Base-by-base conservation (phyloP, 30 jellyfish, hydroid and myxozoan species). In the Phacellophora camtschatica region DNA sequence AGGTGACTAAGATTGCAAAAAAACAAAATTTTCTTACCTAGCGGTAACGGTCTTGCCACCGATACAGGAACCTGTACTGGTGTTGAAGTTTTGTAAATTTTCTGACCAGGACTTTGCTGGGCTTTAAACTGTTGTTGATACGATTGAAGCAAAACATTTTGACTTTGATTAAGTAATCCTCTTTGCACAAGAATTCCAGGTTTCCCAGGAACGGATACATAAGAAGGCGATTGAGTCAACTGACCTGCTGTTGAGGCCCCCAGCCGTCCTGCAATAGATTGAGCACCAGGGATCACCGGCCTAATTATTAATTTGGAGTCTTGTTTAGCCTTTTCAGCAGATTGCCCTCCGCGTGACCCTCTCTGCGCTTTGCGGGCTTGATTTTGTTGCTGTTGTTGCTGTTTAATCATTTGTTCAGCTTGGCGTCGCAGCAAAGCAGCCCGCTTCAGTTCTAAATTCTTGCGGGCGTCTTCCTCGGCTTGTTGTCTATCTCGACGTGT, bases 391-490 rank as follows among this genome's bases (percentile, higher is more conserved):
- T 76, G 90, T 62, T 84, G 95, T 81, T 84, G 95, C 48, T 84
- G 88, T 31, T 84, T 84, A 43, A 84, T 71, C 84, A 84, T 65
- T 22, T 84, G 84, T 48, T 84, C 95, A 4, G 95, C 81, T 39
- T 84, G 95, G 10, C 89, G 85, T 28, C 89, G 83, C 51, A 84
- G 45, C 23, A 71, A 35, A 63, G 85, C 84, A 25, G 77, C 63
- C 20, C 89, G 83, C 34, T 84, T 84, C 80, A 85, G 89, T 65
- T 84, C 95, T 20, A 74, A 29, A 65, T 73, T 75, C 49, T 73
- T 71, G 16, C 86, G 84, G 35, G 89, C 89, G n/a, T 84, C 95
- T 64, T 84, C 95, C 55, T 84, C 95, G 8, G 89, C 95, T 36
- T 71, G 89, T 29, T 65, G 84, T 39, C 89, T 42, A 15, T 86